Conservation (phyloP, 1,140 invertebrate species). For the Drosophila pseudoobscura region DNA sequence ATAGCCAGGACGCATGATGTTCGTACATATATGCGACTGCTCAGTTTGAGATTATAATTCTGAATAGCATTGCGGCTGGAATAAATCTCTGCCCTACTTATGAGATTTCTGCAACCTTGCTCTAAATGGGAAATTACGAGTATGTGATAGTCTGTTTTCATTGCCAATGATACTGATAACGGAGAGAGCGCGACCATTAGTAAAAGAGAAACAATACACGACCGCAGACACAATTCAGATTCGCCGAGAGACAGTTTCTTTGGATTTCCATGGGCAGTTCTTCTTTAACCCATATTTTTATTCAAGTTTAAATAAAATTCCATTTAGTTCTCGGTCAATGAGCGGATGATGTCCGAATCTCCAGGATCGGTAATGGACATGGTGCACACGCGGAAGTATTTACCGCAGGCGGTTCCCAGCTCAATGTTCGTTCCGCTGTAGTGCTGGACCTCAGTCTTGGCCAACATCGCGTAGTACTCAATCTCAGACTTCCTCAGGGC, state of each 20-base stretch:
- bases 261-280: no score
- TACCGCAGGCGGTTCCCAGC: conserved; percentile 99
- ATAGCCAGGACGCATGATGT: conserved; percentile 23
- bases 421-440: conserved; percentile 99
- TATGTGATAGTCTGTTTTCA: conserved; percentile 7
- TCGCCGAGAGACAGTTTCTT: no score
- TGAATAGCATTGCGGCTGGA: conserved; percentile 20
- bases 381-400: conserved; percentile 99
- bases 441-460: conserved; percentile 99
- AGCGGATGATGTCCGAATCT: conserved; percentile 98
- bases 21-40: neutral
- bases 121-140: conserved; percentile 5
- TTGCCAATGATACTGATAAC: conserved; percentile 51
- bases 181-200: neutral
- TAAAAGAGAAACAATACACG: neutral
- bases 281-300: no score
- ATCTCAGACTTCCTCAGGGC: conserved; percentile 96
- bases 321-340: conserved; percentile 88
- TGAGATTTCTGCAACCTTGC: conserved; percentile 43
- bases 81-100: conserved; percentile 40
- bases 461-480: conserved; percentile 99
- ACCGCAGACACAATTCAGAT: no score
- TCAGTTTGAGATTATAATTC: conserved; percentile 7
- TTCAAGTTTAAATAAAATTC: no score
- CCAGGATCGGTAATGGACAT: conserved; percentile 99